These are phyloP conservation scores for Monochamus saltuarius DNA, from an alignment of 1,140 invertebrate genomes.

Conservation along the genomic window DNA sequence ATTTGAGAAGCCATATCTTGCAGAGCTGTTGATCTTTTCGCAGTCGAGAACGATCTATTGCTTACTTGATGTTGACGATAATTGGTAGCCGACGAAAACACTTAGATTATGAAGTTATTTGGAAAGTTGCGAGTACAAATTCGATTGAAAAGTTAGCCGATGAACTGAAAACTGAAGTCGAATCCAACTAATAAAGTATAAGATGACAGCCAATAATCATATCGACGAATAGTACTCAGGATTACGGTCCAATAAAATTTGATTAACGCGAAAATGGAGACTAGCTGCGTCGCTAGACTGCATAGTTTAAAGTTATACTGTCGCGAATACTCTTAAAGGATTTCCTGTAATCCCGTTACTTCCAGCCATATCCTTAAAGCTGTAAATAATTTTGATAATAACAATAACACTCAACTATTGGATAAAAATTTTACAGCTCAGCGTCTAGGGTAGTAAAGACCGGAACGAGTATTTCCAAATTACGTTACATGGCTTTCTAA, in stretches of 20 bases:
- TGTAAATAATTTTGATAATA: no score
- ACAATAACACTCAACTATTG: no score
- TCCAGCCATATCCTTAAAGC: no score
- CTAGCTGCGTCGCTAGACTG: not conserved
- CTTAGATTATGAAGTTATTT: slow-evolving; percentile 4
- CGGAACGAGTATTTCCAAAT: no score
- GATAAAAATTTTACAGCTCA: no score
- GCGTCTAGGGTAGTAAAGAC: no score
- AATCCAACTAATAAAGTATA: slow-evolving; percentile 33
- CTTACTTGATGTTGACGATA: no score
- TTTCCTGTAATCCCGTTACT: not conserved
- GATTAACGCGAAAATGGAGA: slow-evolving; percentile 23
- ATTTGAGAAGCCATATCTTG: no score
- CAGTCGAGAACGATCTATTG: no score
- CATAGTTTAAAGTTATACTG: slow-evolving; percentile 2
- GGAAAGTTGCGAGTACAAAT: slow-evolving; percentile 11
- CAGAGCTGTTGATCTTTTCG: no score
- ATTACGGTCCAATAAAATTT: slow-evolving; percentile 33
- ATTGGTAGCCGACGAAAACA: no score
- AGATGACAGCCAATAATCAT: slow-evolving; percentile 37
- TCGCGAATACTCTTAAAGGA: not conserved
- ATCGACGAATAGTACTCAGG: slow-evolving; percentile 26
- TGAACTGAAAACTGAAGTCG: slow-evolving; percentile 26
- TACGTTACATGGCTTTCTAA: no score
- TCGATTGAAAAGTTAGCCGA: slow-evolving; percentile 23